These are phyloP conservation scores for Ypsolopha sequella DNA, from an alignment of 2,888 invertebrate species.

Conservation along the genomic window DNA sequence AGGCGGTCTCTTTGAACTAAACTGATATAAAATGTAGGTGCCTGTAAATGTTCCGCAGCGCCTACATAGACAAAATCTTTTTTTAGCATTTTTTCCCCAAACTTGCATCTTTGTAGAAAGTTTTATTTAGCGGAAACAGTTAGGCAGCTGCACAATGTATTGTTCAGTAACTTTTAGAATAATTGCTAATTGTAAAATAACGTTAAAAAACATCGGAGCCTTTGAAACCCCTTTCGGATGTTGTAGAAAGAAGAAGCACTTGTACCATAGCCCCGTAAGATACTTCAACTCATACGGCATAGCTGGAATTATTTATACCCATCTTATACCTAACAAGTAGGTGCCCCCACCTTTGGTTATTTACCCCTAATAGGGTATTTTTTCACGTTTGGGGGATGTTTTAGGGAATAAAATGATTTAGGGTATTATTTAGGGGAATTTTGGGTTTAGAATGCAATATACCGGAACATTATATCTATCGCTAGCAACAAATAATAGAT, in stretches of 20 bases:
- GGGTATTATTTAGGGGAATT: too few relatives aligned
- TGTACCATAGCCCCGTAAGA: background rate
- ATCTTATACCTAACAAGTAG: too few relatives aligned
- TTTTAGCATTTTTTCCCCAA: too few relatives aligned
- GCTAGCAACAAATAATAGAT: too few relatives aligned
- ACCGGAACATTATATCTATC: too few relatives aligned
- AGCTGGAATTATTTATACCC: too few relatives aligned
- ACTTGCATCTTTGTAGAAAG: constrained; percentile 30
- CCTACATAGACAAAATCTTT: constrained; percentile 25
- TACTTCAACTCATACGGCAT: too few relatives aligned
- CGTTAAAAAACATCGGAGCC: background rate
- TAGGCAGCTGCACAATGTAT: constrained; percentile 17
- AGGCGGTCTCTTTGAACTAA: constrained; percentile 39
- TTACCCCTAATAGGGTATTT: too few relatives aligned
- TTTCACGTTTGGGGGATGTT: too few relatives aligned
- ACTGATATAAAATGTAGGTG: constrained; percentile 53
- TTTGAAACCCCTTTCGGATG: background rate
- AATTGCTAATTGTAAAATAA: constrained; percentile 10
- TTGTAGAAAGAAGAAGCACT: background rate
- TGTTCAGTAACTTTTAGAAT: constrained; percentile 14
- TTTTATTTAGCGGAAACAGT: constrained; percentile 52
- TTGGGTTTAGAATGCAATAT: too few relatives aligned
- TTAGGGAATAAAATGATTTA: too few relatives aligned
- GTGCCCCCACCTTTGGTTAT: too few relatives aligned
- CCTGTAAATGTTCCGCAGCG: constrained; percentile 34